A percentile compares a stretch with the other conserved stretches of the same genome.
Conservation (phyloP, 2,888 invertebrate genomes). For the Temnothorax unifasciatus region DNA sequence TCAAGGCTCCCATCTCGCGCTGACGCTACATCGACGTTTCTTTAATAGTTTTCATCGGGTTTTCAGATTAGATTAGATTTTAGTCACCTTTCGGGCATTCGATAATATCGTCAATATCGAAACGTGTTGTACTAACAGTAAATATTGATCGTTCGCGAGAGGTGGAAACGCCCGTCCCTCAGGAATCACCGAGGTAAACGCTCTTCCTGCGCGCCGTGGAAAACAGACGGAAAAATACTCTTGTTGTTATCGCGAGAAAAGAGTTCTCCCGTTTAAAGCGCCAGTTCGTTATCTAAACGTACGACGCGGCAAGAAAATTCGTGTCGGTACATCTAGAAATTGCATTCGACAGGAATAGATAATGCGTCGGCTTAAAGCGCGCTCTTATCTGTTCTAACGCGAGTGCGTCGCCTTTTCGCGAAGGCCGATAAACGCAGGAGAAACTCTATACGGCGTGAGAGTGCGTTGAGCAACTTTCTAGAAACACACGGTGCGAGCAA, state of each 20-base stretch:
- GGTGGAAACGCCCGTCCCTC: background rate
- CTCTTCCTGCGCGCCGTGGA: background rate
- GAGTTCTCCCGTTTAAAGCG: background rate
- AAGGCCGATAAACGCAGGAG: slow-evolving; percentile 44
- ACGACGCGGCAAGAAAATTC: background rate
- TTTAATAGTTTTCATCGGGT: background rate
- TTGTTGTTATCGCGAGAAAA: slow-evolving; percentile 17
- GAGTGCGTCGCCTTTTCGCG: slow-evolving; percentile 27
- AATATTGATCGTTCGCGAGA: background rate
- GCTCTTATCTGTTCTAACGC: slow-evolving; percentile 31
- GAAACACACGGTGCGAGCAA: slow-evolving; percentile 18
- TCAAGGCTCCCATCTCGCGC: background rate
- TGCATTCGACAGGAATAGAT: slow-evolving; percentile 42
- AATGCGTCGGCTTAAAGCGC: slow-evolving; percentile 2
- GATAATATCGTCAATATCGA: slow-evolving; percentile 1
- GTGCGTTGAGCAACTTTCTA: slow-evolving; percentile 45
- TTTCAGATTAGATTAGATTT: background rate
- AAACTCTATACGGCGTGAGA: slow-evolving; percentile 10
- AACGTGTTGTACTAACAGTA: background rate
- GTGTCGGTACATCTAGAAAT: slow-evolving; percentile 20
- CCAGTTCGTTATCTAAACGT: slow-evolving; percentile 24
- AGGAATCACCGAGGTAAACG: background rate
- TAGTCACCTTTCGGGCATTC: background rate
- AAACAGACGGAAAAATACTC: background rate
- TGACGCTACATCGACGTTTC: background rate